Conservation (phyloP, 2,888 invertebrate genomes). For the Scelioninae gen. 2 region DNA sequence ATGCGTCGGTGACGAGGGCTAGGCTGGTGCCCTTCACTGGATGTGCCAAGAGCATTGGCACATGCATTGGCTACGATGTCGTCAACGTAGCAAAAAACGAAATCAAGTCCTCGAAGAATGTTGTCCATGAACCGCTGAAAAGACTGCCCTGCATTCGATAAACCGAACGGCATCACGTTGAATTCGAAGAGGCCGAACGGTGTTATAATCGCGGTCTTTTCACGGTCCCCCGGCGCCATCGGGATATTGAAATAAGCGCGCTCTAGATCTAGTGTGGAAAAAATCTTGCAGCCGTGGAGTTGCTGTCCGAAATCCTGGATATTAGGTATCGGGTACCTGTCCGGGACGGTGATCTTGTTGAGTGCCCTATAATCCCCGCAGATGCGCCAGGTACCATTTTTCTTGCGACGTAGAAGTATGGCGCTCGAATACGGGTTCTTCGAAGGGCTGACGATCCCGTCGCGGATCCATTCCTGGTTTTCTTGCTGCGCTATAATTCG, state of each 20-base stretch:
- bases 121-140: background rate
- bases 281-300: conserved; percentile 1
- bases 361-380: too few relatives aligned
- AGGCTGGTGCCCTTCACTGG: background rate
- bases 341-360: background rate
- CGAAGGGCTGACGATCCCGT: conserved; percentile 15
- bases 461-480: background rate
- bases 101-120: background rate
- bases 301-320: conserved; percentile 1
- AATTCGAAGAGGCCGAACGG: background rate
- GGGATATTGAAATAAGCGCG: conserved; percentile 8
- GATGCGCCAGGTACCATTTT: background rate
- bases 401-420: background rate
- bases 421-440: conserved; percentile 17
- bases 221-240: background rate
- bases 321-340: background rate
- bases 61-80: too few relatives aligned
- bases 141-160: background rate
- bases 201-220: background rate
- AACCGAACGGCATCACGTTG: background rate
- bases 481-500: background rate
- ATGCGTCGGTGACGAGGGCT: background rate
- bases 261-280: conserved; percentile 8
- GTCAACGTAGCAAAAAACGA: background rate
- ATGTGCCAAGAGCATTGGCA: too few relatives aligned